Base-by-base conservation (phyloP, 2,797 vertebrate species). In the Odontamblyopus lacepedii region DNA sequence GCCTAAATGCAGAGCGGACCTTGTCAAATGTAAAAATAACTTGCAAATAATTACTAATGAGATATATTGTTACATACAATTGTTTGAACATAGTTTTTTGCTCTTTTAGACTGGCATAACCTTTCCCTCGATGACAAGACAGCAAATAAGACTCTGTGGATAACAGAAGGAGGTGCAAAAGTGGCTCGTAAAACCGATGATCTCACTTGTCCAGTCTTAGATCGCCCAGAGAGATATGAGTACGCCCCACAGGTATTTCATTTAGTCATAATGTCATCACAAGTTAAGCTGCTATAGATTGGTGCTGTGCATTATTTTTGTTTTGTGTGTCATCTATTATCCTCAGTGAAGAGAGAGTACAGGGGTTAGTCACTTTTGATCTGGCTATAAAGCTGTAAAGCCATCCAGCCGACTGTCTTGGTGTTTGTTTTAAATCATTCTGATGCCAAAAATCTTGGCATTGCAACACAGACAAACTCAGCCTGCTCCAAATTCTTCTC, bases 111-210 rank as follows among this genome's bases (percentile, higher is more conserved):
- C 55, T 93, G 87, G 88, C 62, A 87, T 48, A 78, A 80, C 27
- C 72, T 93, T 11, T 81, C 87, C 16, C 19, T 93, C 57, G 89
- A 93, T 81, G 88, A 91, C 41, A 92, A 88, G 73, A 93, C 92
- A 18, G 90, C 92, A 67, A 91, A 93, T 75, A 92, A 82, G 78
- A 29, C 72, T 69, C 83, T 93, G 53, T 93, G 92, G 92, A 87
- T 93, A 67, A 78, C 85, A 67, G 85, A 90, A 5, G 85, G 63
- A 0, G 89, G 89, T 0, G 19, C 78, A 26, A 92, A 92, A 70
- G 91, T 92, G 30, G 62, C 80, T 7, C 89, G 90, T 5, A 90
- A 78, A 80, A 91, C 89, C 0, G 90, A 91, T 38, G 74, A 82
- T 0, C 1, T 88, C 48, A 81, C 70, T 1, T 92, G 91, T 71